phyloP scores from a whole-genome alignment of 2,797 vertebrate genomes.

The Prunella strophiata region DNA sequence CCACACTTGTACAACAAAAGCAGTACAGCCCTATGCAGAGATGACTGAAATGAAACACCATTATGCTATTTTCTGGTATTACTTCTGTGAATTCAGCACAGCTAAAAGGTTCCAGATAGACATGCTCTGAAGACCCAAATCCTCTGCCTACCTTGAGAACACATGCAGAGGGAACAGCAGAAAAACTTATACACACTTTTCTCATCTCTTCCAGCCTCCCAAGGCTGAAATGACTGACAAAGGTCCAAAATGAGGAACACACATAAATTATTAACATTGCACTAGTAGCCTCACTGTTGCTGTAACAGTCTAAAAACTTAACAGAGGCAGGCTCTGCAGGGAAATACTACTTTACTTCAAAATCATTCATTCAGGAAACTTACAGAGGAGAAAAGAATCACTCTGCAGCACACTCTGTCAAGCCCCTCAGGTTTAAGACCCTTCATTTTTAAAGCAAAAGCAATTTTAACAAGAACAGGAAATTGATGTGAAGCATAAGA shows the following conservation, averaged over 20 bases:
- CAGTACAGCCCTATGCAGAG: background rate
- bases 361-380: slow-evolving; percentile 54
- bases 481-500: background rate
- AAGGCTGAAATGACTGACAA: slow-evolving; percentile 51
- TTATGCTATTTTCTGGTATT: slow-evolving; percentile 46
- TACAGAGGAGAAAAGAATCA: slow-evolving; percentile 27
- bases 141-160: slow-evolving; percentile 17
- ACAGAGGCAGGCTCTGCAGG: slow-evolving; percentile 30
- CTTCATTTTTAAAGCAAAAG: slow-evolving; percentile 27
- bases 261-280: slow-evolving; percentile 45
- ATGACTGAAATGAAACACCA: slow-evolving; percentile 28
- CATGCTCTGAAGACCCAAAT: slow-evolving; percentile 26
- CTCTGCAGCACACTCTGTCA: background rate
- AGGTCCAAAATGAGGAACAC: slow-evolving; percentile 33
- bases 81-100: slow-evolving; percentile 47
- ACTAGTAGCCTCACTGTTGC: background rate
- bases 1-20: slow-evolving; percentile 1
- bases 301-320: slow-evolving; percentile 26
- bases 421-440: slow-evolving; percentile 28
- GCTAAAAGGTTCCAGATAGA: slow-evolving; percentile 39
- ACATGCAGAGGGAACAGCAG: slow-evolving; percentile 22
- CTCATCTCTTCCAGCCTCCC: slow-evolving; percentile 8
- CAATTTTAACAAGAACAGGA: slow-evolving; percentile 34
- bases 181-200: background rate
- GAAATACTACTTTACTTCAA: slow-evolving; percentile 36